Evolutionary conservation across 1,140 invertebrate species (phyloP).

Genomic region (Samia ricini): DNA sequence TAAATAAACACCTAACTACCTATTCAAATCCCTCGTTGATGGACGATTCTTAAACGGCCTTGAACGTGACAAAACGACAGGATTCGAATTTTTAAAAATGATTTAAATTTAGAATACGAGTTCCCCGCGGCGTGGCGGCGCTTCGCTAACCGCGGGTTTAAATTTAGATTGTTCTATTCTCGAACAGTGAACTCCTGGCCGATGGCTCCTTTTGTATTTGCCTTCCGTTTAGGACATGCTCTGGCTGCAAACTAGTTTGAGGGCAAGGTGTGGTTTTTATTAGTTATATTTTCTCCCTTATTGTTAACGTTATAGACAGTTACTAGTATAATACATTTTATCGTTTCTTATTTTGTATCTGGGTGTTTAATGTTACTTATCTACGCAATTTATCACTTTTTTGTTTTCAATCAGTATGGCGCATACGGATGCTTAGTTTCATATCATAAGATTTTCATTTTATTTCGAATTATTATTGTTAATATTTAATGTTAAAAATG

Average conservation of each 20-base stretch:
- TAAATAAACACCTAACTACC: not conserved
- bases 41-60: slow-evolving; percentile 54
- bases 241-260: slow-evolving; percentile 5
- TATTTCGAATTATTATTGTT: no score
- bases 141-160: slow-evolving; percentile 68
- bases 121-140: slow-evolving; percentile 65
- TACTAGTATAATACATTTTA: not conserved
- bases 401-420: no score
- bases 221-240: slow-evolving; percentile 26
- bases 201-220: slow-evolving; percentile 69
- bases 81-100: slow-evolving; percentile 62
- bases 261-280: not conserved
- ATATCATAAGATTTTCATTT: no score
- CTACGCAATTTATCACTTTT: not conserved
- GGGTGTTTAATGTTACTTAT: not conserved
- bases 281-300: not conserved
- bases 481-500: no score
- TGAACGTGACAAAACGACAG: slow-evolving; percentile 70
- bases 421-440: no score
- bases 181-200: slow-evolving; percentile 66
- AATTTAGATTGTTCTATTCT: slow-evolving; percentile 74
- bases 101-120: slow-evolving; percentile 53
- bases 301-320: not conserved
- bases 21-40: slow-evolving; percentile 42
- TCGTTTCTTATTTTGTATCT: not conserved